Evolutionary conservation across 2,888 invertebrate genomes (phyloP).

Genomic region (Prenolepis imparis): DNA sequence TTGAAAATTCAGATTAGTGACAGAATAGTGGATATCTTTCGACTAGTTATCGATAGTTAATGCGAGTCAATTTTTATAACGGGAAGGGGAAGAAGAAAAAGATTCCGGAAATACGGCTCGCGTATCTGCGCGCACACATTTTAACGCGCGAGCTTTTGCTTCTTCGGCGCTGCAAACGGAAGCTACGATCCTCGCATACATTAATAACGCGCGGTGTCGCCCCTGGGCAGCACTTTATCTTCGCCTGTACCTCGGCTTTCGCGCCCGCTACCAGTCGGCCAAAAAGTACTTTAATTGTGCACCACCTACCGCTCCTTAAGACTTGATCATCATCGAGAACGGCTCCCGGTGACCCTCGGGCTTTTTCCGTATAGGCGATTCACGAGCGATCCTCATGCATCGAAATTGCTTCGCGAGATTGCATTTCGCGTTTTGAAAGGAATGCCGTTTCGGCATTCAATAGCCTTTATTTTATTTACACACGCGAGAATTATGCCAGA

Average conservation of each 20-base stretch:
- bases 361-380: slow-evolving; percentile 48
- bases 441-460: slow-evolving; percentile 4
- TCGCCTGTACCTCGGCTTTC: slow-evolving; percentile 74
- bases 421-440: slow-evolving; percentile 7
- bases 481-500: background rate
- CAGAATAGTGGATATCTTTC: background rate
- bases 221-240: slow-evolving; percentile 86
- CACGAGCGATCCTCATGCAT: slow-evolving; percentile 31
- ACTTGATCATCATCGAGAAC: slow-evolving; percentile 68
- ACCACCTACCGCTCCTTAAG: slow-evolving; percentile 70
- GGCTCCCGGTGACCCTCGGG: slow-evolving; percentile 51
- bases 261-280: slow-evolving; percentile 73
- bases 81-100: background rate
- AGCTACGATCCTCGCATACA: slow-evolving; percentile 84
- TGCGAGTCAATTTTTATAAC: background rate
- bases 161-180: slow-evolving; percentile 75
- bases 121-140: background rate
- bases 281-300: slow-evolving; percentile 80
- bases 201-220: slow-evolving; percentile 86
- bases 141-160: slow-evolving; percentile 21
- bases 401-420: slow-evolving; percentile 30
- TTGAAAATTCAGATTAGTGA: background rate
- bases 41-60: slow-evolving; percentile 5
- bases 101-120: slow-evolving; percentile 15
- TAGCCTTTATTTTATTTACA: slow-evolving; percentile 22